Percentiles rank a stretch among this genome's conserved stretches.
Evolutionary conservation across 30 jellyfish, hydroid and myxozoan genomes (phyloP).

Genomic region (Aurelia aurita complex sp. Pacific): DNA sequence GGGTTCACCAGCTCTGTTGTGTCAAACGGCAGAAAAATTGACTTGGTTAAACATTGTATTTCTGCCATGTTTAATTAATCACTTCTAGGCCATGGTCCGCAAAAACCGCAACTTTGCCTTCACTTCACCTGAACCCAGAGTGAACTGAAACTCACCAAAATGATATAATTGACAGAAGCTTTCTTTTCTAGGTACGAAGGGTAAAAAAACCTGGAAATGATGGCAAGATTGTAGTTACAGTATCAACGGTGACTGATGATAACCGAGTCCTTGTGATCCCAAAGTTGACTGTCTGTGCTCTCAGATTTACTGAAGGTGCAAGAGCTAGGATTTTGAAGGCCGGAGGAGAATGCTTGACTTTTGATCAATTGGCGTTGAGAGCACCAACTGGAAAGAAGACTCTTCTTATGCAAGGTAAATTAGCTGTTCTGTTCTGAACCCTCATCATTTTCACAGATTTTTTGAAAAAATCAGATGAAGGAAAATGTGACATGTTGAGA

Average conservation of each 20-base stretch:
- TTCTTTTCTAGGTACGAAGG: constrained; percentile 73
- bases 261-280: constrained; percentile 82
- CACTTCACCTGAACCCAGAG: too few relatives aligned
- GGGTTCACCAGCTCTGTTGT: too few relatives aligned
- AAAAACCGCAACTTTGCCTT: too few relatives aligned
- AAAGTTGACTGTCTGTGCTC: constrained; percentile 87
- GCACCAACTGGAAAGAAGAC: constrained; percentile 99
- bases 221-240: constrained; percentile 83
- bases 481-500: too few relatives aligned
- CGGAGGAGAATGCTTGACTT: constrained; percentile 97
- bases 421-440: background rate
- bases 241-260: constrained; percentile 97
- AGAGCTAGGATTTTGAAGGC: constrained; percentile 92
- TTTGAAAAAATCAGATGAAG: too few relatives aligned
- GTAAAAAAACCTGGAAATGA: constrained; percentile 88
- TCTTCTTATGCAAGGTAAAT: constrained; percentile 87
- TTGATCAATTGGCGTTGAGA: constrained; percentile 94
- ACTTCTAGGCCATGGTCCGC: too few relatives aligned
- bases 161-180: background rate
- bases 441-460: too few relatives aligned
- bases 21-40: too few relatives aligned
- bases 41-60: too few relatives aligned
- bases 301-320: constrained; percentile 97
- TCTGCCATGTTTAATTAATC: too few relatives aligned
- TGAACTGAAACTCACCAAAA: too few relatives aligned